These are phyloP conservation scores for Mastomys natalensis DNA, from an alignment of 2,113 vertebrate genomes.

Conservation along the genomic window DNA sequence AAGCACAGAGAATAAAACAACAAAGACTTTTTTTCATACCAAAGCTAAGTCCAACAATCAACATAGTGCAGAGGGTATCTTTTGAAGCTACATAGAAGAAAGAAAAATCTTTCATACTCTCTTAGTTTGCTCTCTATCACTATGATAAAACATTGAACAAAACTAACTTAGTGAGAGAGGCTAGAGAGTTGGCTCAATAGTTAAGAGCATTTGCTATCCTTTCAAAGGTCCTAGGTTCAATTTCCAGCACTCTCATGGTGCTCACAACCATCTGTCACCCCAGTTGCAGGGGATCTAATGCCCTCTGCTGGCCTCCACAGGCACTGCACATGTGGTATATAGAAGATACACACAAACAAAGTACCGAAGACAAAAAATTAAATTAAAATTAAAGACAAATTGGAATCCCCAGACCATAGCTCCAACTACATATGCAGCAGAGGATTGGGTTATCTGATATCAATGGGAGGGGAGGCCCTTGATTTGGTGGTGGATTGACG, in stretches of 20 bases:
- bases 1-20: background rate
- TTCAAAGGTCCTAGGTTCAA: background rate
- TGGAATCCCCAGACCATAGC: background rate
- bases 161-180: background rate
- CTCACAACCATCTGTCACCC: background rate
- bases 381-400: background rate
- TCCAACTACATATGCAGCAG: no score
- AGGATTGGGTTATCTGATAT: no score
- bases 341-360: background rate
- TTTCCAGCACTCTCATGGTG: background rate
- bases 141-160: background rate
- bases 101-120: background rate
- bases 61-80: conserved; percentile 24
- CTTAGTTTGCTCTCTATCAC: background rate
- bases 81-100: background rate
- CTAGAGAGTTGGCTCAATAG: background rate
- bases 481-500: no score
- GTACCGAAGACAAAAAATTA: background rate
- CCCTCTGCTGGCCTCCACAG: background rate
- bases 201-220: background rate
- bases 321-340: background rate
- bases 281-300: background rate
- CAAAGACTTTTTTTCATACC: background rate
- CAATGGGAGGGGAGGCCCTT: no score
- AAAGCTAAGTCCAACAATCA: background rate